Evolutionary conservation across 2,888 invertebrate genomes (phyloP), one percentile per base, ranked within the genome.

Genomic region (Xestia rhomboidea): DNA sequence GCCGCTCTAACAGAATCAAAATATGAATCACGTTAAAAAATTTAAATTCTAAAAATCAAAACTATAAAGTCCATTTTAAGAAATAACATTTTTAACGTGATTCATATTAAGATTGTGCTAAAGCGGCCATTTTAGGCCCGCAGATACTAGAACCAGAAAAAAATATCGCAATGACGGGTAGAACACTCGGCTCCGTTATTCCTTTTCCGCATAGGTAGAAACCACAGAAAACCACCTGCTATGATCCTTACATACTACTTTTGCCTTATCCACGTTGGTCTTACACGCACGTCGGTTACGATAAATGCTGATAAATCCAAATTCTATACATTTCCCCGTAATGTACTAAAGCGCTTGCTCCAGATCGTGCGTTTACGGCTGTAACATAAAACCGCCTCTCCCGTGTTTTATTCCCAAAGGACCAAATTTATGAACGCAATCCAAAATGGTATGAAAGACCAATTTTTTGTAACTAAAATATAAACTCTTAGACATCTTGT

Each of bases 381-480:
- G 49, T 21, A 60, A 81, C 66, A 73, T 74, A 76, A 73, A 84
- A 79, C 66, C 71, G 51, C 68, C 75, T 76, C 46, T 81, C 67
- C 24, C 57, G 68, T 68, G 74, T 80, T 76, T 57, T 69, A 78
- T 67, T 79, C 68, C 60, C 49, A 4, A 66, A 68, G 60, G 62
- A 51, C 69, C 62, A 72, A 74, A 79, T 76, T 74, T 82, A 79
- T 64, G 24, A 24, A 49, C 57, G 63, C 27, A 49, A 49, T 68
- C 66, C 41, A 64, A 76, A 76, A 75, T 67, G n/a, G 21, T 34
- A n/a, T 7, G 13, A 72, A 68, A 57, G 38, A 27, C 34, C 46
- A 57, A 5, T 30, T 30, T 41, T 72, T 21, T 46, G 34, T 60
- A 30, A 30, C 1, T 5, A 13, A 41, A 38, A 27, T 27, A 18